Percentiles rank a stretch among this genome's conserved stretches.
Evolutionary conservation across 2,888 invertebrate genomes (phyloP).

Genomic region (Cyclophora albipunctata): DNA sequence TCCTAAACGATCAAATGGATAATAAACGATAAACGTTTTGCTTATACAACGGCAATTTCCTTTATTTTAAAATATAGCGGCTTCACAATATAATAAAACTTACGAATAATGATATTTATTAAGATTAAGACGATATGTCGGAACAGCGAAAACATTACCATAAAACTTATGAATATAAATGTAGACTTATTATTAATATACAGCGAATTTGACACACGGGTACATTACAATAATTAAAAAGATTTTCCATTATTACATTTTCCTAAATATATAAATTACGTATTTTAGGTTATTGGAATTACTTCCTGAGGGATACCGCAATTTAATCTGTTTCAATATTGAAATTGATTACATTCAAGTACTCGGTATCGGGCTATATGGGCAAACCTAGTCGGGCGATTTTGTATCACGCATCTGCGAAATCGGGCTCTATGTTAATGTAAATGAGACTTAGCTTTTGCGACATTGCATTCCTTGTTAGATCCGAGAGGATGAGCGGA

Average conservation of each 20-base stretch:
- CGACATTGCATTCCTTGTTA: conserved; percentile 71
- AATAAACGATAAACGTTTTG: conserved; percentile 71
- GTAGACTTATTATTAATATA: conserved; percentile 47
- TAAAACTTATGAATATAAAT: conserved; percentile 54
- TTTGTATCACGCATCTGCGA: conserved; percentile 62
- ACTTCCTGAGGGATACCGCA: conserved; percentile 74
- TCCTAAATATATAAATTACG: conserved; percentile 42
- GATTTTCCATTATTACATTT: conserved; percentile 47
- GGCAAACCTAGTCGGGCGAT: conserved; percentile 72
- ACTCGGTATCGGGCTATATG: conserved; percentile 64
- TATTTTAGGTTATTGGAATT: conserved; percentile 56
- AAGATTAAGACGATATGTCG: conserved; percentile 70
- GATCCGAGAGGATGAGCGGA: conserved; percentile 43
- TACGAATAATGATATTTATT: conserved; percentile 56
- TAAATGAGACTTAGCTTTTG: conserved; percentile 43
- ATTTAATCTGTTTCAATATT: conserved; percentile 37
- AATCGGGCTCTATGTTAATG: conserved; percentile 39
- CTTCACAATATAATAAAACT: conserved; percentile 72
- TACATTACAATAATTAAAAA: conserved; percentile 54
- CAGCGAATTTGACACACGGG: conserved; percentile 65
- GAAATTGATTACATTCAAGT: conserved; percentile 39
- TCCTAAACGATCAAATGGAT: conserved; percentile 57
- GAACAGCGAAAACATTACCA: conserved; percentile 71
- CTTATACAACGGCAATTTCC: conserved; percentile 73
- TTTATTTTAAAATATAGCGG: conserved; percentile 75